Conservation (phyloP, 2,888 invertebrate species). For the Cepaea hortensis region DNA sequence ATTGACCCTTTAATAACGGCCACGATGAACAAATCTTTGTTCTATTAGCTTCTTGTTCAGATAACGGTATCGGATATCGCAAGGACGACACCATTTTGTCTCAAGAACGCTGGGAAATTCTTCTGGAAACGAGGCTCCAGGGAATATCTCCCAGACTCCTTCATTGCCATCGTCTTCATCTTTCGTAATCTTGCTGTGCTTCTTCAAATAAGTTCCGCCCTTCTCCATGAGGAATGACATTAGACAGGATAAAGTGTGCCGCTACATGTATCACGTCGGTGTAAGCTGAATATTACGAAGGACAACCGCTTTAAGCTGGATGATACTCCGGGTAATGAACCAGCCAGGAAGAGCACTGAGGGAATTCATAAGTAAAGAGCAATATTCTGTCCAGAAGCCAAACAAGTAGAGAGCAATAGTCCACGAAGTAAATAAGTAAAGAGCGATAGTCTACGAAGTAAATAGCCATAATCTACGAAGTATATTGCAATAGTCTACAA, state of each 20-base stretch:
- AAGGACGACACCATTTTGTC: slow-evolving; percentile 21
- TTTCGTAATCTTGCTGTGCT: slow-evolving; percentile 28
- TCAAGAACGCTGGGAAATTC: neutral
- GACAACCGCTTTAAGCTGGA: too few species aligned
- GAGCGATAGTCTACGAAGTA: too few species aligned
- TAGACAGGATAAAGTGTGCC: neutral
- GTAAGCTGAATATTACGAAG: neutral
- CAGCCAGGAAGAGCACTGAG: too few species aligned
- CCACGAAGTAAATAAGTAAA: neutral
- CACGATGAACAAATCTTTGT: slow-evolving; percentile 42
- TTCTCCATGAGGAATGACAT: neutral
- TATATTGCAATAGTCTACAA: neutral
- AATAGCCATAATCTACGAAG: neutral
- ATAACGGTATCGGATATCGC: slow-evolving; percentile 38
- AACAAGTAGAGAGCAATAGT: neutral
- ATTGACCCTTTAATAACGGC: slow-evolving; percentile 46
- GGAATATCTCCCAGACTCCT: slow-evolving; percentile 17
- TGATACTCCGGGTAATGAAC: too few species aligned
- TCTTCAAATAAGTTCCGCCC: slow-evolving; percentile 27
- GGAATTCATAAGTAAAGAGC: too few species aligned
- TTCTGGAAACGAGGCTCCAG: slow-evolving; percentile 16
- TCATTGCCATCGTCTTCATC: slow-evolving; percentile 30
- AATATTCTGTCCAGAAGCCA: neutral
- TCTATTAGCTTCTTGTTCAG: slow-evolving; percentile 32
- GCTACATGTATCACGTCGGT: neutral